phyloP scores from a whole-genome alignment of 2,113 vertebrate species.

The Tautogolabrus adspersus region DNA sequence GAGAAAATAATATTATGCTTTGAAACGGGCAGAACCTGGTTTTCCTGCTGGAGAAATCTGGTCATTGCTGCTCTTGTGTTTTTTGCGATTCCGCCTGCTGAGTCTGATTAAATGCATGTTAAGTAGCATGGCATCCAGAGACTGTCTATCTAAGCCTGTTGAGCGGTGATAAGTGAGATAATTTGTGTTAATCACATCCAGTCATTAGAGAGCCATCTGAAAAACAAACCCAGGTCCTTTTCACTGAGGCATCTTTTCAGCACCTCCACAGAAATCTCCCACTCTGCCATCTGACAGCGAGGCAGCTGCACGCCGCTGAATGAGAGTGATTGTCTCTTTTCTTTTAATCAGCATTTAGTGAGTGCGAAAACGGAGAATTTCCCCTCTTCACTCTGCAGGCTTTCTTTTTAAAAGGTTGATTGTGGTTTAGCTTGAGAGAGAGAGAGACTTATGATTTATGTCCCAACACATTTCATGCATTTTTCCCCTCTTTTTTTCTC shows the following conservation, averaged over 20 bases:
- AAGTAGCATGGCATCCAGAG: conserved; percentile 69
- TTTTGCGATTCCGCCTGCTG: conserved; percentile 1
- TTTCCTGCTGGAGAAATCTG: not conserved
- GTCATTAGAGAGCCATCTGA: conserved; percentile 81
- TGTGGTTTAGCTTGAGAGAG: conserved; percentile 28
- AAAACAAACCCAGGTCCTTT: conserved; percentile 81
- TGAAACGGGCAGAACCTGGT: accelerated
- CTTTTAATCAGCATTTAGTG: conserved; percentile 60
- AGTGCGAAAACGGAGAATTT: conserved; percentile 45
- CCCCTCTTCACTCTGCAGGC: conserved; percentile 47
- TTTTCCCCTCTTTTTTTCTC: conserved; percentile 11
- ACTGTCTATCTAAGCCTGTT: conserved; percentile 75
- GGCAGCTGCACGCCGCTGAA: conserved; percentile 91
- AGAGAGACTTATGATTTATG: conserved; percentile 42
- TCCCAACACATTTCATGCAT: conserved; percentile 39
- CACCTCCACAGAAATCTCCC: conserved; percentile 72
- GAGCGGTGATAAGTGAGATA: conserved; percentile 90
- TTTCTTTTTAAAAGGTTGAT: conserved; percentile 48
- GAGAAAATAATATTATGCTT: not conserved
- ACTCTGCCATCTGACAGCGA: conserved; percentile 71
- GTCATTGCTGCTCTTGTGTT: not conserved
- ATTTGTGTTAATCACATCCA: conserved; percentile 91
- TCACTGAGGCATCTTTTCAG: conserved; percentile 81
- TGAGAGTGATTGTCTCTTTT: conserved; percentile 72
- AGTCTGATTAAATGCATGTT: conserved; percentile 45